These are phyloP conservation scores for Sebastes hopkinsi DNA, from an alignment of 2,797 vertebrate species.

Conservation along the genomic window DNA sequence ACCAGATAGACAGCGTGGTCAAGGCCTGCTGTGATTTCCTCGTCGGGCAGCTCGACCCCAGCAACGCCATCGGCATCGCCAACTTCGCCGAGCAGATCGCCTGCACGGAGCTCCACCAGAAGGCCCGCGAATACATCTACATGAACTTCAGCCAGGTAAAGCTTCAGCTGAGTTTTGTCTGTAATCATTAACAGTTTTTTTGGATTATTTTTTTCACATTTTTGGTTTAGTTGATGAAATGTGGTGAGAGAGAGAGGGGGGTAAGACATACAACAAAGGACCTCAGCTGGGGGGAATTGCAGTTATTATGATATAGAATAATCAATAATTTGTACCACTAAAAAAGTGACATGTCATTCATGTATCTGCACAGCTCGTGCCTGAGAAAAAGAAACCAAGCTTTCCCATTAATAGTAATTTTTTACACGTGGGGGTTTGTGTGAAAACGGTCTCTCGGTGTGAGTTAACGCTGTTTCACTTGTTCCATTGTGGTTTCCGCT, in stretches of 20 bases:
- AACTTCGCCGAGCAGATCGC: constrained; percentile 94
- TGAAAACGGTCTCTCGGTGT: background rate
- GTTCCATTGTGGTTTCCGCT: constrained; percentile 35
- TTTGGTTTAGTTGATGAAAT: background rate
- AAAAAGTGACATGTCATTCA: background rate
- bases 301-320: background rate
- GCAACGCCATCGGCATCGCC: constrained; percentile 96
- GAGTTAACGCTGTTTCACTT: constrained; percentile 32
- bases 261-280: background rate
- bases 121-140: constrained; percentile 94
- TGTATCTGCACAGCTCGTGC: background rate
- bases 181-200: too few species aligned
- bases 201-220: background rate
- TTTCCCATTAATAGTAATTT: background rate
- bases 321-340: background rate
- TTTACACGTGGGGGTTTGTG: background rate
- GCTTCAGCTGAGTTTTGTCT: background rate
- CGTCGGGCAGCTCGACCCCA: constrained; percentile 93
- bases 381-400: background rate
- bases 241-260: background rate
- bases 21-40: constrained; percentile 94
- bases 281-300: background rate
- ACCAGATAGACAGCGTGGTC: constrained; percentile 97
- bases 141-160: constrained; percentile 94
- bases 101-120: constrained; percentile 92